Evolutionary conservation across 2,113 vertebrate species (phyloP).

Genomic region (Syngnathus scovelli): DNA sequence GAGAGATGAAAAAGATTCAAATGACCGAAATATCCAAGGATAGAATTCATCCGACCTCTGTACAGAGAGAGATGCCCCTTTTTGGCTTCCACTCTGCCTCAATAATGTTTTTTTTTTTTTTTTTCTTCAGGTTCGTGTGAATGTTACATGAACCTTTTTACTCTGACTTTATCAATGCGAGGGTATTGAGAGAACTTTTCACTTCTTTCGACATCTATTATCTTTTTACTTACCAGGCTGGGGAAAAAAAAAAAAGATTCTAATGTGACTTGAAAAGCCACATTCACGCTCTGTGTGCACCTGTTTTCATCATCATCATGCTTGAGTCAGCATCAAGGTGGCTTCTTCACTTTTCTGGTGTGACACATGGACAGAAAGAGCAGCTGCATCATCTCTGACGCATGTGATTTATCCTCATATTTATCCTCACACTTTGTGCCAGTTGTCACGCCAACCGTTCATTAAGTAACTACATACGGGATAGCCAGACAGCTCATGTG

Average conservation of each 20-base stretch:
- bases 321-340: neutral
- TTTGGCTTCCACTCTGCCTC: slow-evolving; percentile 17
- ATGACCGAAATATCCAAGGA: slow-evolving; percentile 28
- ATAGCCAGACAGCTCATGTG: slow-evolving; percentile 4
- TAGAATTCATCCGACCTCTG: slow-evolving; percentile 17
- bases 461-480: slow-evolving; percentile 9
- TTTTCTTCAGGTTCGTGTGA: no score
- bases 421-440: slow-evolving; percentile 7
- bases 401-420: slow-evolving; percentile 28
- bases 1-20: slow-evolving; percentile 30
- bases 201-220: no score
- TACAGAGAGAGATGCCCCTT: slow-evolving; percentile 16
- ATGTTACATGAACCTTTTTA: no score
- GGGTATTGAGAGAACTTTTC: no score
- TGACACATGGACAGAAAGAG: slow-evolving; percentile 18
- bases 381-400: slow-evolving; percentile 26
- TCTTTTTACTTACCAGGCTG: neutral
- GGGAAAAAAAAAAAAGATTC: no score
- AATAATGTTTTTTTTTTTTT: neutral
- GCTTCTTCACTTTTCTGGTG: slow-evolving; percentile 6
- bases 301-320: slow-evolving; percentile 2
- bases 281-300: neutral
- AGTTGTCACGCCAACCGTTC: slow-evolving; percentile 12
- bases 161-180: no score
- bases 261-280: no score